Base-by-base conservation (phyloP, 2,888 invertebrate species). In the Phymatocera aterrima region DNA sequence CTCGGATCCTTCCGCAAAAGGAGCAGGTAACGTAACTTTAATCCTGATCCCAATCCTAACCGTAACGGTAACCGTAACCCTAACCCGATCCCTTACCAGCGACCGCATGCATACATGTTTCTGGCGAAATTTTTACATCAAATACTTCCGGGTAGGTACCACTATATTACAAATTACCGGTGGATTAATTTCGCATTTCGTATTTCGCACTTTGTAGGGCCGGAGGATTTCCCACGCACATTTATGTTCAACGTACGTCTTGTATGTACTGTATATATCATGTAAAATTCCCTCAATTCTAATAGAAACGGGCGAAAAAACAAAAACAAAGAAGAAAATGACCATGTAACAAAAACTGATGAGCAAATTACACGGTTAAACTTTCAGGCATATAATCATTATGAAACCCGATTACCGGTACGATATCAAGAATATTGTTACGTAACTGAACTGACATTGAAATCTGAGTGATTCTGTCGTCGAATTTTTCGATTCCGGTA, bases 111-210 rank as follows among this genome's bases (percentile, higher is more conserved):
- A 70, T 46, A 43, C 28, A 34, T 51, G 48, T 28, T 51, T 18
- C 34, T 31, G 8, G 34, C 31, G 31, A 51, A 51, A 28, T n/a
- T 51, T 72, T 72, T 51, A 51, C 72, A 18, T 18, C 12, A 34
- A 72, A 72, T 31, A 51, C 48, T 72, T 51, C 31, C 48, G n/a
- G 72, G 31, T 48, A 37, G n/a, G n/a, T n/a, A n/a, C n/a, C 6
- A 51, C 34, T 15, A 72, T 72, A 31, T 72, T 72, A 51, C 34
- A 34, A 72, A 72, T 72, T 72, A 48, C 31, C 72, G 48, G 31
- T 21, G 72, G 72, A 51, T 72, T 72, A 31, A 72, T 51, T 72
- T 51, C 51, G 72, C 48, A 48, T 68, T 28, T 28, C 51, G 72
- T 34, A 48, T 68, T 28, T 28, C 28, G 43, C 18, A 68, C 40